Evolutionary conservation across 1,140 invertebrate species (phyloP).

Genomic region (Andricus grossulariae): DNA sequence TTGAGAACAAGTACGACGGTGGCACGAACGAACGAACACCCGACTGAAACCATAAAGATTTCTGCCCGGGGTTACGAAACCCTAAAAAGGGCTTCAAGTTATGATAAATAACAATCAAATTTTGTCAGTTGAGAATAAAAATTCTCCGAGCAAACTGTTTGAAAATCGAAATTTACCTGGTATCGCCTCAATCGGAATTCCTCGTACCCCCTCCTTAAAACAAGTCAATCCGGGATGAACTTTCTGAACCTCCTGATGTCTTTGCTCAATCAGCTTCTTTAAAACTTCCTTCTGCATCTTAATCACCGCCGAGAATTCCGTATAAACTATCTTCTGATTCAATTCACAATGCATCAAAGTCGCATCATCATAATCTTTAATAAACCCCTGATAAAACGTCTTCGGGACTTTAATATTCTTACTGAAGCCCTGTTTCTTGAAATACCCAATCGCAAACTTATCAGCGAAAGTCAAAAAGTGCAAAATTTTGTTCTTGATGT

Average conservation of each 20-base stretch:
- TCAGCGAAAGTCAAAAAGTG: constrained; percentile 99
- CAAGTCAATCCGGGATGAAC: constrained; percentile 91
- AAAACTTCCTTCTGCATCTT: constrained; percentile 96
- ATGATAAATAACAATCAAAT: too few relatives aligned
- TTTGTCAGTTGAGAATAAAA: too few relatives aligned
- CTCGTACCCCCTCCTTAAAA: constrained; percentile 92
- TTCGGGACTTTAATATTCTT: constrained; percentile 86
- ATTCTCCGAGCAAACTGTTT: too few relatives aligned
- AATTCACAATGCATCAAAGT: constrained; percentile 99
- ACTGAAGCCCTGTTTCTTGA: constrained; percentile 99
- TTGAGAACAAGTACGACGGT: too few relatives aligned
- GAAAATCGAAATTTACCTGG: constrained; percentile 69
- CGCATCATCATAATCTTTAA: constrained; percentile 99
- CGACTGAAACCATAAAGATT: too few relatives aligned
- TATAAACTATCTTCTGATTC: constrained; percentile 95
- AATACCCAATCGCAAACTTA: constrained; percentile 98
- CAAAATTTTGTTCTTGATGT: constrained; percentile 92
- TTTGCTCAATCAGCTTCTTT: constrained; percentile 90
- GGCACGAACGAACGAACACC: too few relatives aligned
- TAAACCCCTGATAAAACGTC: constrained; percentile 86
- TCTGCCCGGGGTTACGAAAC: too few relatives aligned
- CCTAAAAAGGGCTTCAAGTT: too few relatives aligned
- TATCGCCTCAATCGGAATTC: constrained; percentile 92
- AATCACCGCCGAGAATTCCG: constrained; percentile 93
- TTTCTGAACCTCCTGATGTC: constrained; percentile 89